Evolutionary conservation across 2,888 invertebrate species (phyloP), one percentile per base, ranked within the genome.

Genomic region (Hypena proboscidalis): DNA sequence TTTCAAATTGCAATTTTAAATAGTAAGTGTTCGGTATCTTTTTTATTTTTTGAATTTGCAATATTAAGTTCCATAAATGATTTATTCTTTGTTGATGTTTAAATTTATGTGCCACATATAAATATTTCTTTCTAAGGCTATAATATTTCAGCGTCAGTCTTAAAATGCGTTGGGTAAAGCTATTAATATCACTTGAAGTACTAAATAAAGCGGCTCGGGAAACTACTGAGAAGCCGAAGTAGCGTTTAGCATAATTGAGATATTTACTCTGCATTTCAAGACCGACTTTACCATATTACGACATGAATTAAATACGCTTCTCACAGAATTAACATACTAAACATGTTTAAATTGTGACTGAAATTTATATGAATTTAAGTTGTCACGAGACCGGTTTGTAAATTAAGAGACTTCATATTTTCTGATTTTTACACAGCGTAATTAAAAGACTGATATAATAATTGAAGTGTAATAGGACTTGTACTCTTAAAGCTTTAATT

Each of bases 221-320:
- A n/a, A n/a, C n/a, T n/a, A 15, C 11, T 25, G 19, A 42, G 10
- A 19, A 58, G 30, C 7, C 4, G 22, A 14, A 25, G 41, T 20
- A 14, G 11, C 20, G 8, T 33, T 44, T 27, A 49, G 11, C 36
- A 37, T 54, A 58, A 58, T 49, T 53, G 46, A 53, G 31, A 44
- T 37, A 44, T 49, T 42, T 20, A 37, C 32, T 42, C 14, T 9
- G 19, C 20, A 9, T 20, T 3, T 31, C n/a, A 31, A 25, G 31
- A 2, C 13, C 8, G 21, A 19, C 10, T 17, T 23, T 11, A 8
- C 4, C 15, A 8, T 9, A 31, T 17, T 23, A 9, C 17, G 15
- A 20, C 20, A 21, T 36, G 4, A 27, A 27, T 27, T 22, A 7
- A 17, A 22, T 37, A 8, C 23, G 8, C 9, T 30, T 38, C 30